Evolutionary conservation across 2,797 vertebrate species (phyloP), one percentile per base, ranked within the genome.

Genomic region (Enteromius trimaculatus): DNA sequence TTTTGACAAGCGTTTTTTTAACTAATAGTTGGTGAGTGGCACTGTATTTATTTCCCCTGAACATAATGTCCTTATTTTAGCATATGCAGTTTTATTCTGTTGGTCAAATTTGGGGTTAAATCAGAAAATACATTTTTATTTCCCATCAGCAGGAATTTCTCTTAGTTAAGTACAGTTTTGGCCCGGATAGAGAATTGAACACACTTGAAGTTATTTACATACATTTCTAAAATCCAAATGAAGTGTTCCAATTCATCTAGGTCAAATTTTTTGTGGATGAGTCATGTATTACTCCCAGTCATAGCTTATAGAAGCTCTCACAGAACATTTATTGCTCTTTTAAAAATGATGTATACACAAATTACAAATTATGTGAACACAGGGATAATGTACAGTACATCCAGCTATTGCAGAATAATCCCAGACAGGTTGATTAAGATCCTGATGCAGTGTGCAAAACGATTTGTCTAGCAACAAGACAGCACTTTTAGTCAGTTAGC

Each of bases 121-220:
- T 21, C 6, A 0, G 31, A 58, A 75, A n/a, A 23, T 37, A 0
- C 0, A n/a, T 60, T 14, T 44, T 60, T 47, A 21, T 77, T 44
- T 64, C 9, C 23, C 37, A 26, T 44, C 37, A 13, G 23, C 74
- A 16, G 7, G 1, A 4, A 39, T 17, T 23, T 23, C 6, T 6
- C 13, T 23, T 1, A 60, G 37, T 77, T 62, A 29, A 62, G 19
- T 29, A 3, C 34, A 44, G 53, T 3, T 29, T 42, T 44, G 4
- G 16, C 75, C 9, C 16, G 23, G 39, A 21, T 77, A 21, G 37
- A 77, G 55, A 55, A 29, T 44, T 62, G 44, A 64, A 29, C 58
- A 44, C 23, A 77, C 23, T 77, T 77, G n/a, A 62, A 13, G n/a
- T 21, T 62, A 77, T 77, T 29, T 62, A 64, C 55, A 47, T 62